phyloP scores from a whole-genome alignment of 2,113 vertebrate species.

The Podarcis muralis region DNA sequence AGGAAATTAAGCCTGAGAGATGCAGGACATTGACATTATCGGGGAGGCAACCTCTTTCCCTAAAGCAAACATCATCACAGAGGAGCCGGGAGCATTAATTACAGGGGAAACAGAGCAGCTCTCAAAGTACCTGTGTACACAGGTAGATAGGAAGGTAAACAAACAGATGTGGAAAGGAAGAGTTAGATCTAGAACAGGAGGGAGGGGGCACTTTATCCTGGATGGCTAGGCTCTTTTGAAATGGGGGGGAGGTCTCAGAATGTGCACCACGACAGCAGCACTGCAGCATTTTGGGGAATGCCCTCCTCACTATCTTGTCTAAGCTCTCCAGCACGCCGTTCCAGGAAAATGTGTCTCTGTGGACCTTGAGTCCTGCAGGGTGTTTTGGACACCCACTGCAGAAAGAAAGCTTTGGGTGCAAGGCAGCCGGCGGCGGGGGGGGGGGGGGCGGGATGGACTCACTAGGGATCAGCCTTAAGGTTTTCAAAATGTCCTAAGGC shows the following conservation, averaged over 20 bases:
- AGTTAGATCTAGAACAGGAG: neutral
- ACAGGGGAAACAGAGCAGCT: neutral
- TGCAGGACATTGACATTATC: neutral
- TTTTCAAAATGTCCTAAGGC: neutral
- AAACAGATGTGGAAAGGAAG: no score
- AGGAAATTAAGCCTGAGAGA: neutral
- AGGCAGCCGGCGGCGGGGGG: no score
- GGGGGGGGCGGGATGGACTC: no score
- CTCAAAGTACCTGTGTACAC: neutral
- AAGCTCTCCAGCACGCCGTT: constrained; percentile 26
- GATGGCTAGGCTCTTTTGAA: neutral
- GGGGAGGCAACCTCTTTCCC: neutral
- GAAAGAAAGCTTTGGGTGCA: neutral
- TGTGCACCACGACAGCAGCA: neutral
- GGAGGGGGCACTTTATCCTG: neutral
- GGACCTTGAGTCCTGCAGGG: neutral
- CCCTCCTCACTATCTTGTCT: neutral
- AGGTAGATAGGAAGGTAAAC: rapidly evolving
- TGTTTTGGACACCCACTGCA: no score
- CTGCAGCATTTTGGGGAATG: constrained; percentile 36
- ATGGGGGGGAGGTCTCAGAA: neutral
- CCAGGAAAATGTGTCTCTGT: rapidly evolving
- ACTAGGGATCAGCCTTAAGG: neutral
- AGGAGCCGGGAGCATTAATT: neutral
- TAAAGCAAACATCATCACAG: neutral